Percentiles rank a stretch among this genome's conserved stretches.
Conservation (phyloP, 2,888 invertebrate genomes). For the Pegoplata infirma region DNA sequence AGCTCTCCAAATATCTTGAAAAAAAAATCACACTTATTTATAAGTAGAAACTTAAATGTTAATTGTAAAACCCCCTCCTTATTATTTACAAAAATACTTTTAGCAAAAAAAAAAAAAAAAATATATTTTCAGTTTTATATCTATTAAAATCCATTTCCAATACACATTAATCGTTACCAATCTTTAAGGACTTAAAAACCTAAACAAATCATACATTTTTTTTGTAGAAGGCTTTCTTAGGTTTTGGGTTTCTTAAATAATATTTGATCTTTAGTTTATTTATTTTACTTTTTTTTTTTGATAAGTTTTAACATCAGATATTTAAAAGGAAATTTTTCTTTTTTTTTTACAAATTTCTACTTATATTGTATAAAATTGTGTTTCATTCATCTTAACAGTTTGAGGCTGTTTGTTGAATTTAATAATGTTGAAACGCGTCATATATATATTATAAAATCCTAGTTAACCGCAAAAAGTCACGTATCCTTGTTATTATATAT, state of each 20-base stretch:
- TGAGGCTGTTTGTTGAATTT: slow-evolving; percentile 52
- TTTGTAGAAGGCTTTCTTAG: background rate
- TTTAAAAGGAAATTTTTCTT: background rate
- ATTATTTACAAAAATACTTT: no score
- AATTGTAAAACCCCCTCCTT: no score
- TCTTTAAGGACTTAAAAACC: background rate
- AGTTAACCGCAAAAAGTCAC: slow-evolving; percentile 76
- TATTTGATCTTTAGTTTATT: background rate
- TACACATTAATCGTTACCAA: no score
- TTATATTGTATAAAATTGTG: no score
- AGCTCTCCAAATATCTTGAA: no score
- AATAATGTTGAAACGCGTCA: slow-evolving; percentile 37
- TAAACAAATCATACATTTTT: background rate
- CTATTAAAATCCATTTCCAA: no score
- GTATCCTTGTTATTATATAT: slow-evolving; percentile 64
- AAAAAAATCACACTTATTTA: no score
- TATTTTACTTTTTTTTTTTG: no score
- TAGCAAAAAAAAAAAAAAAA: no score
- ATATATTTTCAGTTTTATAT: no score
- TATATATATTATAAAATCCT: slow-evolving; percentile 68
- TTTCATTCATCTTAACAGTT: slow-evolving; percentile 27
- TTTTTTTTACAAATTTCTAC: background rate
- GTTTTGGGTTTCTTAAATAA: background rate
- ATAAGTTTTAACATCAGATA: background rate
- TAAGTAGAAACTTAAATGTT: no score